Percentiles rank a stretch among this genome's conserved stretches.
These are phyloP conservation scores for Hyphantria cunea DNA, from an alignment of 1,140 invertebrate species.

Conservation along the genomic window DNA sequence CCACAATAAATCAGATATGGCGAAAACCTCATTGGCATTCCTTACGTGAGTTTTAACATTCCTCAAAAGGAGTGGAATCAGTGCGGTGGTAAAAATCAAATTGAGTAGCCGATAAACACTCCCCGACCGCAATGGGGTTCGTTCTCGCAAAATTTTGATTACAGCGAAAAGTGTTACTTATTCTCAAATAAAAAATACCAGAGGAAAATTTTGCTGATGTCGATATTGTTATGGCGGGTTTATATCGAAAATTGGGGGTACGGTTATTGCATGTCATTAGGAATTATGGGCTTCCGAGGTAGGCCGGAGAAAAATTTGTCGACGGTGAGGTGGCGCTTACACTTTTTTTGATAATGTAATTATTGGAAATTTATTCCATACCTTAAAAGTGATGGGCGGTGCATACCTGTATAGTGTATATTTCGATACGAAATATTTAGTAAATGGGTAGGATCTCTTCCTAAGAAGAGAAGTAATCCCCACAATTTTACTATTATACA, in stretches of 20 bases:
- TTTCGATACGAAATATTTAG: no score
- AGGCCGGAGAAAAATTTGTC: conserved; percentile 67
- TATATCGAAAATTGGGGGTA: conserved; percentile 80
- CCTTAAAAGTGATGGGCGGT: conserved; percentile 46
- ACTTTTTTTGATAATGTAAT: conserved; percentile 75
- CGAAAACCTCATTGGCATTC: conserved; percentile 42
- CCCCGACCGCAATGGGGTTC: conserved; percentile 38
- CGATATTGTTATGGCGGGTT: conserved; percentile 82
- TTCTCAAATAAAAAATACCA: conserved; percentile 78
- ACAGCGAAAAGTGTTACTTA: conserved; percentile 78
- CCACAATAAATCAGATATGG: conserved; percentile 37
- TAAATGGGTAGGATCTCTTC: no score
- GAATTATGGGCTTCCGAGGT: conserved; percentile 79
- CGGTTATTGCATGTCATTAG: conserved; percentile 82
- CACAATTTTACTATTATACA: no score
- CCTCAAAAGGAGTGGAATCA: conserved; percentile 48
- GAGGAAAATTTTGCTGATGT: conserved; percentile 77
- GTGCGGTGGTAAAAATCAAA: conserved; percentile 77
- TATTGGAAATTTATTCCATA: conserved; percentile 77
- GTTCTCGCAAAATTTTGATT: conserved; percentile 73
- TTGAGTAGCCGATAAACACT: conserved; percentile 78
- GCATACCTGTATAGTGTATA: conserved; percentile 32
- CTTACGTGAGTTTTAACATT: conserved; percentile 59
- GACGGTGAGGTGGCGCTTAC: conserved; percentile 51
- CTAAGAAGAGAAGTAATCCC: no score